Conservation (phyloP, 1,140 invertebrate species). For the Drosophila lacertosa region DNA sequence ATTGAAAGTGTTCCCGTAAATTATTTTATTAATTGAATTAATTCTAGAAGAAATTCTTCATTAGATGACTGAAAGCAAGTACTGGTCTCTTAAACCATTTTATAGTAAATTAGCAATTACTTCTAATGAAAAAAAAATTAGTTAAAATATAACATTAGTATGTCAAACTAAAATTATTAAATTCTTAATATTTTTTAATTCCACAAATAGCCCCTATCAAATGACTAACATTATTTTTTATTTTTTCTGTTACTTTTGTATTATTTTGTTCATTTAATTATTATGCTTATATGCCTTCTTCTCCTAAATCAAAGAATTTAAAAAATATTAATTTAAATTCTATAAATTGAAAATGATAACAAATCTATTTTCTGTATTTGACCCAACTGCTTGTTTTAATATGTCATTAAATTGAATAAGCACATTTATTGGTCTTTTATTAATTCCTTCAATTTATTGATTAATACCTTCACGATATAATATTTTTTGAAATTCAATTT, state of each 20-base stretch:
- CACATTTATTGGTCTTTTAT: conserved; percentile 84
- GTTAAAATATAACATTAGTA: conserved; percentile 85
- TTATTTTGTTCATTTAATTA: conserved; percentile 85
- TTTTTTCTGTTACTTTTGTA: conserved; percentile 85
- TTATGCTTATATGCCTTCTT: conserved; percentile 78
- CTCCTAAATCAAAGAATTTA: conserved; percentile 60
- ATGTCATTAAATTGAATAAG: conserved; percentile 86
- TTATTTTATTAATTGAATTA: conserved; percentile 86
- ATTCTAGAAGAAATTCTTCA: conserved; percentile 84
- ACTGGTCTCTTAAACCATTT: conserved; percentile 85
- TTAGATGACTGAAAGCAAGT: conserved; percentile 88
- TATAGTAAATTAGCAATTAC: conserved; percentile 85
- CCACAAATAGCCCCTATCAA: conserved; percentile 85
- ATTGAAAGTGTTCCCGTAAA: no score
- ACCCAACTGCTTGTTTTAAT: conserved; percentile 84
- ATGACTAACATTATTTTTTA: conserved; percentile 85
- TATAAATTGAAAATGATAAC: conserved; percentile 85
- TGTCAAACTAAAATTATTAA: conserved; percentile 86
- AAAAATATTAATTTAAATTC: conserved; percentile 79
- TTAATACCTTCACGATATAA: conserved; percentile 84
- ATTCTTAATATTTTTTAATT: conserved; percentile 85
- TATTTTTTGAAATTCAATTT: conserved; percentile 84
- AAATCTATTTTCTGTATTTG: conserved; percentile 86
- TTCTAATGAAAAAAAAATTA: conserved; percentile 86
- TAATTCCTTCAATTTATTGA: conserved; percentile 85